Base-by-base conservation (phyloP, 2,888 invertebrate species). In the Asteroscopus sphinx region DNA sequence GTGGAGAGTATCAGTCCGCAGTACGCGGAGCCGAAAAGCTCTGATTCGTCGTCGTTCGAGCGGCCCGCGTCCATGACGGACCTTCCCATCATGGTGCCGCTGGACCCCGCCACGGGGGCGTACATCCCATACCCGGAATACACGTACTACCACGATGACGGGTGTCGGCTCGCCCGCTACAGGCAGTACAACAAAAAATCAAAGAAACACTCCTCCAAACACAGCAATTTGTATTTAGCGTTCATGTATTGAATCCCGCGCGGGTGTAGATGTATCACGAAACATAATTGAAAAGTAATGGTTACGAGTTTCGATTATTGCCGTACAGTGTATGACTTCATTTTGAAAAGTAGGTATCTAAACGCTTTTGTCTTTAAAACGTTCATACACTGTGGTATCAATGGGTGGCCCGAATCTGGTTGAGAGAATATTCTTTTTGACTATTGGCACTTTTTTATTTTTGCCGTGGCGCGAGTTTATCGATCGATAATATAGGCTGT, bases 391-490 rank as follows among this genome's bases (percentile, higher is more conserved):
- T 89, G 87, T 84, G 83, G 73, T 78, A 67, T 75, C 56, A 81
- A 91, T 91, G 93, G 93, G 93, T 90, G 89, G 86, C 94, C 94
- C 94, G 92, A 93, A 92, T 94, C 94, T 93, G 94, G 94, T 93
- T 85, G 85, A 85, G 74, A 76, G 79, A 85, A 74, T 68, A 81
- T 79, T 59, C 76, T 84, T 80, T n/a, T 73, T 77, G 73, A 73
- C 85, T 91, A 89, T 88, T 89, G 90, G 91, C 93, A 93, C 93
- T 57, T 86, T 91, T n/a, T n/a, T 86, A 83, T 78, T 67, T 75
- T 60, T 55, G 81, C 72, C 57, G 78, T 40, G 70, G 70, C 68
- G 68, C 68, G 77, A 77, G 76, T 67, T 77, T 44, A 56, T 58
- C 68, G 62, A 71, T 69, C 44, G 63, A 52, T 32, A 21, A 6